A percentile compares a stretch with the other conserved stretches of the same genome.
These are phyloP conservation scores for Erpetoichthys calabaricus DNA, from an alignment of 2,797 vertebrate species.

Conservation along the genomic window DNA sequence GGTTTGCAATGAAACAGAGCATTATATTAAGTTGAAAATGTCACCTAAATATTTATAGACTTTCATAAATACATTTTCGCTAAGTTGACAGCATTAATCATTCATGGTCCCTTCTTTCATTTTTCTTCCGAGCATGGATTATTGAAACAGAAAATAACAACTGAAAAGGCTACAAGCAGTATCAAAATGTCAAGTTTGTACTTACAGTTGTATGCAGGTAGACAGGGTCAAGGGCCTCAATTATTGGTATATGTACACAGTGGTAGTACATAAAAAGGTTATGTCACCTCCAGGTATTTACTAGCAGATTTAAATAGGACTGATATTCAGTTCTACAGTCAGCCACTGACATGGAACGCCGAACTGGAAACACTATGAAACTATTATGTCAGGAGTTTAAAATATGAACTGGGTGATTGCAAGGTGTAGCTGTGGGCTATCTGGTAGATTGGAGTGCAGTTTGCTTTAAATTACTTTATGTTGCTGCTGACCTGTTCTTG, in stretches of 20 bases:
- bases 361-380: constrained; percentile 48
- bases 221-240: constrained; percentile 99
- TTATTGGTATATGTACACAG: constrained; percentile 96
- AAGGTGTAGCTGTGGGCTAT: constrained; percentile 53
- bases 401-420: constrained; percentile 54
- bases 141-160: constrained; percentile 98
- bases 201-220: constrained; percentile 83
- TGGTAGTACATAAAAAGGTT: constrained; percentile 89
- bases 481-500: constrained; percentile 30
- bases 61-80: constrained; percentile 92
- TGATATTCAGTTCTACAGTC: constrained; percentile 54
- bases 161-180: constrained; percentile 77
- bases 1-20: constrained; percentile 49
- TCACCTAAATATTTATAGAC: constrained; percentile 97
- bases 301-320: constrained; percentile 73
- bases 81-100: constrained; percentile 98
- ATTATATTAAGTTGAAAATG: constrained; percentile 76
- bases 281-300: constrained; percentile 96
- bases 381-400: constrained; percentile 53
- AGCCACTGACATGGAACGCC: constrained; percentile 68
- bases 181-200: constrained; percentile 99
- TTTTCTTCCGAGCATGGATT: constrained; percentile 85
- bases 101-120: constrained; percentile 80
- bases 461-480: constrained; percentile 38
- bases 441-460: constrained; percentile 21